Conservation (phyloP, 1,140 invertebrate species). For the Drosophila tropicalis region DNA sequence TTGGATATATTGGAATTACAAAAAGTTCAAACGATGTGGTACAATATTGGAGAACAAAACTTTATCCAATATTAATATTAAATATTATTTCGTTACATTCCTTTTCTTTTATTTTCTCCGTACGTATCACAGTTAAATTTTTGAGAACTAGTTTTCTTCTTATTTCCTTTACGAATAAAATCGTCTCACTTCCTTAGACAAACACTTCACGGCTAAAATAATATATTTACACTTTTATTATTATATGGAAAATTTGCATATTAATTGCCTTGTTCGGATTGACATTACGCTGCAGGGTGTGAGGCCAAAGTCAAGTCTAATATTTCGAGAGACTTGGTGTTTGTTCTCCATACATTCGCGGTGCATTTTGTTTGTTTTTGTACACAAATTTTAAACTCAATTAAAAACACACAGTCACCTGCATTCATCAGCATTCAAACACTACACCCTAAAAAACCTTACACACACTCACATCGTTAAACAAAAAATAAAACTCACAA, state of each 20-base stretch:
- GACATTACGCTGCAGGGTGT: neutral
- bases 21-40: too few species aligned
- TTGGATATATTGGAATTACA: too few species aligned
- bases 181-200: slow-evolving; percentile 90
- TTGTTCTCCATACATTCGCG: neutral
- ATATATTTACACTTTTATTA: too few species aligned
- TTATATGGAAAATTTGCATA: too few species aligned
- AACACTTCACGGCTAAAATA: too few species aligned
- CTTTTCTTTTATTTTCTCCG: neutral
- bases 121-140: slow-evolving; percentile 69
- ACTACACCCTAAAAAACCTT: slow-evolving; percentile 5
- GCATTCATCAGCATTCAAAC: neutral
- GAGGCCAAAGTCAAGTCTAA: neutral
- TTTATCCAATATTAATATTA: neutral
- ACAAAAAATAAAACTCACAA: slow-evolving; percentile 72
- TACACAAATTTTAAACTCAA: slow-evolving; percentile 53
- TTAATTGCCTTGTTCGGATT: too few species aligned
- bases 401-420: slow-evolving; percentile 50
- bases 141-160: neutral
- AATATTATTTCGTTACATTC: neutral
- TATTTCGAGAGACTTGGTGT: neutral
- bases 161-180: slow-evolving; percentile 88
- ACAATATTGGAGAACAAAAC: too few species aligned
- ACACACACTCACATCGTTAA: slow-evolving; percentile 72
- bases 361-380: slow-evolving; percentile 28